Evolutionary conservation across 1,140 invertebrate species (phyloP), one percentile per base, ranked within the genome.

Genomic region (Heterodera schachtii): DNA sequence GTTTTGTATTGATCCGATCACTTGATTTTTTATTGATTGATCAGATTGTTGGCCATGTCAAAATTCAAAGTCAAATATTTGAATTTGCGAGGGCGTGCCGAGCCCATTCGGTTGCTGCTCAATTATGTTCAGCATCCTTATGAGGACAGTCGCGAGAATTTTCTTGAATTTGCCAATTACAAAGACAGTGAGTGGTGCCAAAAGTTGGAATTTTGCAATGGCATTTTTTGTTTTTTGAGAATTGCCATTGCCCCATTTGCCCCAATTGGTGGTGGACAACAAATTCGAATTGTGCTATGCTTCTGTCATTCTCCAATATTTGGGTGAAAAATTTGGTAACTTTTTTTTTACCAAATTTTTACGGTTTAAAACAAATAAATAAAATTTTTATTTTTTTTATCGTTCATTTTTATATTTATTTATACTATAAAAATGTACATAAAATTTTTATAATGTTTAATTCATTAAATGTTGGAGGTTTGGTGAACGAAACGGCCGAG

Each of bases 21-120:
- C 16, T 19, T 19, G 13, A 64, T 11, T 13, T 4, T 64, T 19
- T n/a, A 19, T 64, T 19, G 49, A 52, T 52, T 52, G 49, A 31
- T 31, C 31, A 31, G 31, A 31, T 31, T 31, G 49, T 11, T 52
- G 57, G 57, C 16, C 19, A 84, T 84, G 83, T 71, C 83, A 8
- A 84, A 84, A 83, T 85, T 82, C 57, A 80, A 87, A 84, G 21
- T 85, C 16, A 75, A 83, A 66, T 85, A 85, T 64, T 64, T 85
- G 44, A 85, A 85, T 73, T 31, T 85, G 43, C 74, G 84, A 13
- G 85, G 60, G 4, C 86, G 86, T 8, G 84, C 82, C 16, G 84
- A 85, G 57, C 49, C 84, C 19, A 86, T 85, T 73, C 52, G 84
- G 41, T 60, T 85, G 21, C 57, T 87, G 21, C 73, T 85, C 46